phyloP scores from a whole-genome alignment of 2,888 invertebrate species.

The Leptopilina myrica region DNA sequence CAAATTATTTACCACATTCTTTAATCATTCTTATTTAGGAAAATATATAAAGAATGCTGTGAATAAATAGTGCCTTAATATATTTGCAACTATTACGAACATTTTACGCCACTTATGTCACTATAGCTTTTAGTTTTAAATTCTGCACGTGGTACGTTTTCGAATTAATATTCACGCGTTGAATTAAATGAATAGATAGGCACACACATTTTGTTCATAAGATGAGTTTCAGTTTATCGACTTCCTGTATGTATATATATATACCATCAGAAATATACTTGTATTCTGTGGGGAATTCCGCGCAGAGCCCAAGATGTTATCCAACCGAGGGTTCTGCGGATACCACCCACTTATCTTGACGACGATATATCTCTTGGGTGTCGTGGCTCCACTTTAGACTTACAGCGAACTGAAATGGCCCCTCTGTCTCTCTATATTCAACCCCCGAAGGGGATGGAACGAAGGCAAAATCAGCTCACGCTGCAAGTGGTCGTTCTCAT shows the following conservation, averaged over 20 bases:
- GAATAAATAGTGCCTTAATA: no score
- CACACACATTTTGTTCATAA: not conserved
- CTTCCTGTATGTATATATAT: not conserved
- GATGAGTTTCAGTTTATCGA: constrained; percentile 2
- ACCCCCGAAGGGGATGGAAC: constrained; percentile 4
- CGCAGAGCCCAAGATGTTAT: constrained; percentile 18
- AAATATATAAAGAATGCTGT: no score
- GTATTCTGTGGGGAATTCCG: constrained; percentile 24
- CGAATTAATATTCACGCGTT: not conserved
- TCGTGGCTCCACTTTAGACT: constrained; percentile 28
- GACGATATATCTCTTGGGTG: constrained; percentile 34
- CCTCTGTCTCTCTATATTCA: not conserved
- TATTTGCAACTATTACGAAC: no score
- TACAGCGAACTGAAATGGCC: constrained; percentile 32
- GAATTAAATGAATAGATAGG: not conserved
- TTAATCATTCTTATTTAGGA: no score
- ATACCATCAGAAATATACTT: not conserved
- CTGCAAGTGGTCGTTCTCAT: constrained; percentile 36
- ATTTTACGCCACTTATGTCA: no score
- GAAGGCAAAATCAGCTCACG: constrained; percentile 31
- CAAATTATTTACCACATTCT: no score
- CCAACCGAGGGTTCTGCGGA: constrained; percentile 21
- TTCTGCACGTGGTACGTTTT: no score
- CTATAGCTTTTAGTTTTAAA: no score
- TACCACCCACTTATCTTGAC: constrained; percentile 32